These are phyloP conservation scores for Pipistrellus kuhlii DNA, from an alignment of 2,797 vertebrate species.

Conservation along the genomic window DNA sequence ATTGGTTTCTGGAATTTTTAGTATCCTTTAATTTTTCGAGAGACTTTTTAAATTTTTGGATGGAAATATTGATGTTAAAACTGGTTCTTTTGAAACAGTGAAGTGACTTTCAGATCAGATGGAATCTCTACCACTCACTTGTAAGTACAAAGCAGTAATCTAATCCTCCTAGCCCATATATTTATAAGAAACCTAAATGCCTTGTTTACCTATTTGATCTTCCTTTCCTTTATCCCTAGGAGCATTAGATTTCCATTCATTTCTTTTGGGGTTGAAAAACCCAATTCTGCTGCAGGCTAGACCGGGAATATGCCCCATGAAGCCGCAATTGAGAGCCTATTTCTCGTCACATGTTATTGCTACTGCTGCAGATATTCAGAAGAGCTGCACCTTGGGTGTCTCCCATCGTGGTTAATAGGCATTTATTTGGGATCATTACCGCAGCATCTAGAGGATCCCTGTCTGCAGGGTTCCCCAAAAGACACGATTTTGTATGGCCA, in stretches of 20 bases:
- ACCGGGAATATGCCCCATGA: conserved; percentile 78
- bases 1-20: too few relatives aligned
- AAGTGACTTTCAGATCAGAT: neutral
- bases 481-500: conserved; percentile 69
- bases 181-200: neutral
- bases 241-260: conserved; percentile 78
- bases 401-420: conserved; percentile 50
- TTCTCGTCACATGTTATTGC: conserved; percentile 70
- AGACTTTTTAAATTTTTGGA: conserved; percentile 16
- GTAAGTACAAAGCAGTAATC: neutral
- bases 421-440: conserved; percentile 82
- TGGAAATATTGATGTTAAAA: neutral
- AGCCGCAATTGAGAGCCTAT: conserved; percentile 71
- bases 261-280: conserved; percentile 77
- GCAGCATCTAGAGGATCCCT: conserved; percentile 75
- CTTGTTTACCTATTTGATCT: conserved; percentile 34
- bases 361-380: conserved; percentile 68
- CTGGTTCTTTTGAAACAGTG: conserved; percentile 19
- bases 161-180: neutral
- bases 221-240: conserved; percentile 57
- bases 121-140: neutral
- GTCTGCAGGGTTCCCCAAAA: conserved; percentile 57
- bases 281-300: conserved; percentile 81
- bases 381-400: conserved; percentile 70
- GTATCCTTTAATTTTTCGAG: conserved; percentile 8